Evolutionary conservation across 2,888 invertebrate species (phyloP), one percentile per base, ranked within the genome.

Genomic region (Drosophila neonasuta): DNA sequence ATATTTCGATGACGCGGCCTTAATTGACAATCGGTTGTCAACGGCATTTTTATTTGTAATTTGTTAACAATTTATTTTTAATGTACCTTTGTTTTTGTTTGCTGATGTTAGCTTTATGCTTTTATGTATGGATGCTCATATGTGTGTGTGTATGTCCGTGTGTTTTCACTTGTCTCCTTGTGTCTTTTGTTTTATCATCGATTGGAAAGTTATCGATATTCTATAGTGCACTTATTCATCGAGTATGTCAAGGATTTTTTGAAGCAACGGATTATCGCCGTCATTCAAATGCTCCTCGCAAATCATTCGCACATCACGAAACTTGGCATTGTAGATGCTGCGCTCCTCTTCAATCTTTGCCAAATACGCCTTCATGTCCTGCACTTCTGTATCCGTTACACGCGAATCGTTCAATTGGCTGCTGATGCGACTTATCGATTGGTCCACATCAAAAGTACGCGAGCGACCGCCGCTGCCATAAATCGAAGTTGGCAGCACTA

Each of bases 191-290:
- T 15, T 15, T 7, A 41, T 15, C 29, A 13, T 46, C 42, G n/a
- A 20, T 30, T 9, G 3, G 11, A n/a, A n/a, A 1, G 8, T 2
- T 30, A 42, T 20, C 41, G 30, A 17, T 6, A 32, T n/a, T 9
- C 11, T 7, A 13, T 4, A 34, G 11, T 6, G 54, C 32, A 24
- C 30, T 32, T 24, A 10, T 3, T 36, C 48, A 34, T 58, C 48
- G n/a, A 74, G 15, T 2, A 76, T 42, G 0, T 52, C 13, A 2
- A 76, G 32, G 8, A 74, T 68, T 11, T 59, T 52, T 4, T 44
- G 29, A 3, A 49, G 9, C 0, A 75, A 5, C 5, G 8, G 5
- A 15, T 56, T 17, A 1, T 5, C 17, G 0, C 17, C 10, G 0
- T 0, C 17, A 1, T 17, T 30, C 2, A 5, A 13, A 29, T 24